Percentiles rank a stretch among this genome's conserved stretches.
These are phyloP conservation scores for Linnaemya tessellans DNA, from an alignment of 2,888 invertebrate genomes.

Conservation along the genomic window DNA sequence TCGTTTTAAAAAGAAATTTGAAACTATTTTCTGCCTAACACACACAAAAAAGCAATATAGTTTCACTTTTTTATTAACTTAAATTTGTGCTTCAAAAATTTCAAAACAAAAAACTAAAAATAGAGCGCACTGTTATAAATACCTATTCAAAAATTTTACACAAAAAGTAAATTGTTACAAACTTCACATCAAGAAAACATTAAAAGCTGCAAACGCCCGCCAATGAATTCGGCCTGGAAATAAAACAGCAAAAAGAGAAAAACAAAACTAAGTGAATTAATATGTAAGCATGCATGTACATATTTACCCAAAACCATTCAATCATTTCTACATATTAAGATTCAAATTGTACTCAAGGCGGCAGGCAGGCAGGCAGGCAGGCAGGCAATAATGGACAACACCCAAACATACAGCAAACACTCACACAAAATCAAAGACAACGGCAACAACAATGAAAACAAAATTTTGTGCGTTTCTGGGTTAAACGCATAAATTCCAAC, in stretches of 20 bases:
- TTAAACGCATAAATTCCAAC: slow-evolving; percentile 81
- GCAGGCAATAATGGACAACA: slow-evolving; percentile 25
- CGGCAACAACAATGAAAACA: slow-evolving; percentile 67
- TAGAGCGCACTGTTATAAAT: background rate
- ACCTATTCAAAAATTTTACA: background rate
- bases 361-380: no score
- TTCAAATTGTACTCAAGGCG: background rate
- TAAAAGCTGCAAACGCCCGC: background rate
- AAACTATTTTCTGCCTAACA: background rate
- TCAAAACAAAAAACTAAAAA: background rate
- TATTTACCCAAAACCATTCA: slow-evolving; percentile 27
- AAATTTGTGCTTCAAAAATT: background rate
- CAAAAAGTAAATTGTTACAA: background rate
- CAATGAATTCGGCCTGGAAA: slow-evolving; percentile 27
- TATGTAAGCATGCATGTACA: no score
- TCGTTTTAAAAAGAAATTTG: background rate
- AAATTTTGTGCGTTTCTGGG: slow-evolving; percentile 74
- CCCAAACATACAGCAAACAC: slow-evolving; percentile 12
- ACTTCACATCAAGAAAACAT: background rate
- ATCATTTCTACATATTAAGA: slow-evolving; percentile 6
- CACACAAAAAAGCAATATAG: background rate
- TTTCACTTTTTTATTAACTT: background rate
- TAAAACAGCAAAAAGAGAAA: slow-evolving; percentile 3
- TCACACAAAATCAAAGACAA: slow-evolving; percentile 44
- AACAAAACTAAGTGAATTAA: slow-evolving; percentile 13